These are phyloP conservation scores for Rhadina sibilatrix DNA, from an alignment of 2,113 vertebrate species.

Conservation along the genomic window DNA sequence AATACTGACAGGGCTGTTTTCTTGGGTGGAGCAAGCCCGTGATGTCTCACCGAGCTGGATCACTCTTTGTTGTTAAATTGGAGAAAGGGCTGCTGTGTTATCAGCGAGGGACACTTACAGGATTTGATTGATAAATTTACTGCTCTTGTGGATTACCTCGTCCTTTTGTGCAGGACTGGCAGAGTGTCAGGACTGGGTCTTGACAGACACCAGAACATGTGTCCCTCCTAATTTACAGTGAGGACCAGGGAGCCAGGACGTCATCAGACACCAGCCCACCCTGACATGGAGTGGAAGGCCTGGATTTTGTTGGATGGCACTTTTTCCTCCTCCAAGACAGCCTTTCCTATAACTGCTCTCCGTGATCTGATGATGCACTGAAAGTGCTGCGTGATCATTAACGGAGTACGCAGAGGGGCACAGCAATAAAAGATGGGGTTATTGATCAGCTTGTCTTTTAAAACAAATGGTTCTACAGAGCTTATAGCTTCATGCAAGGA, in stretches of 20 bases:
- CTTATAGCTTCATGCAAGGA: not conserved
- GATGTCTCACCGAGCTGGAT: not conserved
- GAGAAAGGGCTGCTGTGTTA: conserved; percentile 46
- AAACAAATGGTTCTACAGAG: not conserved
- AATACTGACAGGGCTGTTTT: not conserved
- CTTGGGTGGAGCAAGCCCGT: not conserved
- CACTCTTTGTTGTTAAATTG: conserved; percentile 12
- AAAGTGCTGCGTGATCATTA: conserved; percentile 11
- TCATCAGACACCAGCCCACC: conserved; percentile 8
- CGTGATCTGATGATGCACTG: conserved; percentile 12
- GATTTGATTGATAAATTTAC: conserved; percentile 69
- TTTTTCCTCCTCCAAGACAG: conserved; percentile 43
- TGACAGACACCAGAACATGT: conserved; percentile 66
- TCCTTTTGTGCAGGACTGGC: conserved; percentile 58
- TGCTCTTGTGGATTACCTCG: conserved; percentile 61
- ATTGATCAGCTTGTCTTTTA: conserved; percentile 24
- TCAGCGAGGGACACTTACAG: conserved; percentile 49
- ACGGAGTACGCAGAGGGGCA: not conserved
- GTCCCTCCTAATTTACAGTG: conserved; percentile 29
- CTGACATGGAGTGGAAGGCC: conserved; percentile 22
- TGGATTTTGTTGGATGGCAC: conserved; percentile 46
- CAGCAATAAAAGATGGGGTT: conserved; percentile 6
- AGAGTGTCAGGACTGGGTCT: conserved; percentile 53
- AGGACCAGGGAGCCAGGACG: not conserved
- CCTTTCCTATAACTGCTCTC: conserved; percentile 24